Base-by-base conservation (phyloP, 30 jellyfish, hydroid and myxozoan species). In the Aurelia sp. region DNA sequence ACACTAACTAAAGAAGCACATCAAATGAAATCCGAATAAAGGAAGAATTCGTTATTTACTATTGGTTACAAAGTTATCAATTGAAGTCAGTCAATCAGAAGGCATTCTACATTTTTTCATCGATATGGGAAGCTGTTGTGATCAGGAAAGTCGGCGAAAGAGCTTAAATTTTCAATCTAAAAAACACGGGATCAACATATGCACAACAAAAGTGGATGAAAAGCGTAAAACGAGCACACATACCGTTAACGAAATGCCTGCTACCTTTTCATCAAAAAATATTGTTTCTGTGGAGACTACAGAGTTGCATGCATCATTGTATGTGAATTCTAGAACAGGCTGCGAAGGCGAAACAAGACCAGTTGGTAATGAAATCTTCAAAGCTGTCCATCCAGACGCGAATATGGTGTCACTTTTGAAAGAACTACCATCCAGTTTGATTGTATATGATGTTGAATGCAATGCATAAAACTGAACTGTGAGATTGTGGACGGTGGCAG, bases 201-300 rank as follows among this genome's bases (percentile, higher is more conserved):
- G 19, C 22, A 22, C 16, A 7, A 31, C 13, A 31, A 31, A 8
- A 7, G 6, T 15, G 4, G 0, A 67, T 8, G 7, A 17, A 67
- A 4, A 67, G 18, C 1, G 59, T 0, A 7, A 59, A 22, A 19
- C 27, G 22, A 17, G 18, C 78, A 71, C 0, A 59, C 79, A 17
- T 44, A 79, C 90, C 81, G 24, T 44, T 12, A 63, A 31, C 4
- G 72, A 63, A 13, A 81, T 44, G 5, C 91, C 91, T 66, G 76
- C 70, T 11, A 81, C 53, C 31, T 67, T 81, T 33, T 67, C 83
- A 57, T 81, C 91, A 6, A 81, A 24, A 33, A 44, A 81, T 13
- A 81, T 30, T 13, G 10, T 21, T 8, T 8, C 69, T 15, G 59
- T 7, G 3, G 40, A 35, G 13, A 57, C 13, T 17, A 7, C 53